Evolutionary conservation across 1,140 invertebrate genomes (phyloP).

Genomic region (Cydia fagiglandana): DNA sequence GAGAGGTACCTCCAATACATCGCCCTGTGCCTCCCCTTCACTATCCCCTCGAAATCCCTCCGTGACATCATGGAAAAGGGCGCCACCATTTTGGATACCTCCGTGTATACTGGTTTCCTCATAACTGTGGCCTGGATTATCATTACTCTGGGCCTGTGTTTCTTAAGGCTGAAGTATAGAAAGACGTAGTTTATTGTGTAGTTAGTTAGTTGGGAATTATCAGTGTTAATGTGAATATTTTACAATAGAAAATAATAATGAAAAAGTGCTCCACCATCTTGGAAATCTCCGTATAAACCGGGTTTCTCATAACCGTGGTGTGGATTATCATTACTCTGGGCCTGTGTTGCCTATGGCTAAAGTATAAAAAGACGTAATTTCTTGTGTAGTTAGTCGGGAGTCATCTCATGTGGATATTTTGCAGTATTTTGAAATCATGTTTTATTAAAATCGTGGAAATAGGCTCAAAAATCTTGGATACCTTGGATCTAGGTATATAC

Average conservation of each 20-base stretch:
- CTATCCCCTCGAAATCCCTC: slow-evolving; percentile 82
- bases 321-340: slow-evolving; percentile 78
- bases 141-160: slow-evolving; percentile 56
- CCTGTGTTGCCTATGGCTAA: slow-evolving; percentile 60
- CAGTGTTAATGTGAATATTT: too few species aligned
- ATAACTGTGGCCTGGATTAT: slow-evolving; percentile 80
- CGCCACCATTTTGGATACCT: slow-evolving; percentile 74
- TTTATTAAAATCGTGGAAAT: slow-evolving; percentile 80
- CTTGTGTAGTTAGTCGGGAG: too few species aligned
- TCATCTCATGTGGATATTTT: too few species aligned
- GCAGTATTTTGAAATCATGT: slow-evolving; percentile 10
- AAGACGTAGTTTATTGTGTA: slow-evolving; percentile 50
- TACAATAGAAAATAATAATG: slow-evolving; percentile 49
- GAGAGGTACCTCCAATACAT: slow-evolving; percentile 79
- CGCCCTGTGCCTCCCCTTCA: slow-evolving; percentile 83
- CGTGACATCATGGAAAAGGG: slow-evolving; percentile 84
- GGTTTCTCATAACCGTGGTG: slow-evolving; percentile 79
- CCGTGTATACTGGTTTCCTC: slow-evolving; percentile 82
- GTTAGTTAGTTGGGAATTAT: too few species aligned
- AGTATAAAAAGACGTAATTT: slow-evolving; percentile 58
- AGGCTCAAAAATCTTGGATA: slow-evolving; percentile 78
- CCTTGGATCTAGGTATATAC: slow-evolving; percentile 75
- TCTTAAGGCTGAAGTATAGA: slow-evolving; percentile 56
- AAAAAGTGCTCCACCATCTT: slow-evolving; percentile 80
- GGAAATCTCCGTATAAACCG: slow-evolving; percentile 78